Evolutionary conservation across 2,797 vertebrate genomes (phyloP).

Genomic region (Poliocrania exsul): DNA sequence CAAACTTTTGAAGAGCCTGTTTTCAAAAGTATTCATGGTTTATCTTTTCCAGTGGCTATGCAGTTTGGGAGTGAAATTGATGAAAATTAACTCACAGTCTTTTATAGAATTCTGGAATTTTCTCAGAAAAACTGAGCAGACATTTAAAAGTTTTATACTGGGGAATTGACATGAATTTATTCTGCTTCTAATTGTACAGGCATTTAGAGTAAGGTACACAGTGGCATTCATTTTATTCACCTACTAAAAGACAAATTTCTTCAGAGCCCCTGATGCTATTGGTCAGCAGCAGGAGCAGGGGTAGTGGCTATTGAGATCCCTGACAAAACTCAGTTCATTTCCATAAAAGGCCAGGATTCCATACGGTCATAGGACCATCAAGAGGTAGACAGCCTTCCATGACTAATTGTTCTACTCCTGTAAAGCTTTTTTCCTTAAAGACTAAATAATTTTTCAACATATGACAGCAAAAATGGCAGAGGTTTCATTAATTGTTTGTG

Average conservation of each 20-base stretch:
- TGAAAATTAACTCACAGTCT: not conserved
- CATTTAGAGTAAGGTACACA: not conserved
- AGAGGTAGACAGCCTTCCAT: not conserved
- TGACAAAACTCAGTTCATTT: not conserved
- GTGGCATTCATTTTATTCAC: not conserved
- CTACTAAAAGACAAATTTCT: not conserved
- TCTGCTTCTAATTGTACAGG: not conserved
- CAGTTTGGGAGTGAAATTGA: not conserved
- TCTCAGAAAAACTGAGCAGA: not conserved
- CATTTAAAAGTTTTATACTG: not conserved
- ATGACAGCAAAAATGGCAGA: not conserved
- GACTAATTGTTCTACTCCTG: not conserved
- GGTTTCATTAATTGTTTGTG: not conserved
- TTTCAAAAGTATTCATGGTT: not conserved
- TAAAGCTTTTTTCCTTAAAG: not conserved
- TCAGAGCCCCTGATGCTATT: not conserved
- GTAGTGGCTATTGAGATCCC: not conserved
- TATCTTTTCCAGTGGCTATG: not conserved
- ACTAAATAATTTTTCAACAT: not conserved
- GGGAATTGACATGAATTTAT: not conserved
- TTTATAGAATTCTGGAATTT: not conserved
- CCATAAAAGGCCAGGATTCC: not conserved
- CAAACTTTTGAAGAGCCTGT: not conserved
- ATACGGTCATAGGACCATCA: not conserved
- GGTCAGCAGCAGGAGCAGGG: not conserved